These are phyloP conservation scores for Lanius collurio DNA, from an alignment of 2,113 vertebrate genomes.

Conservation along the genomic window DNA sequence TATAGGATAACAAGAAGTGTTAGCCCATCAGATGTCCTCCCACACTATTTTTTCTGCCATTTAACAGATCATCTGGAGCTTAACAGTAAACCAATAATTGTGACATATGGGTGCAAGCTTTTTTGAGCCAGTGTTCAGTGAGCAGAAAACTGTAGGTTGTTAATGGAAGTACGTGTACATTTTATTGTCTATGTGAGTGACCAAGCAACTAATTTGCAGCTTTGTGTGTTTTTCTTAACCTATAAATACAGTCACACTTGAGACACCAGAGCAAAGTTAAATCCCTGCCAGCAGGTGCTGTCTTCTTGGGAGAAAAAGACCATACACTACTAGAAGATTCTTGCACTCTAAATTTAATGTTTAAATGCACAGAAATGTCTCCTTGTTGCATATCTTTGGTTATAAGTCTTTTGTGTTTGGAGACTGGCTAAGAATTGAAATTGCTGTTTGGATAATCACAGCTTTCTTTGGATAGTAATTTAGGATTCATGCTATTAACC, in stretches of 20 bases:
- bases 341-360: constrained; percentile 19
- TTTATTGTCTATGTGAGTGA: constrained; percentile 26
- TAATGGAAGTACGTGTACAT: neutral
- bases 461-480: constrained; percentile 11
- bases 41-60: neutral
- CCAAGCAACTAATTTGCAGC: constrained; percentile 44
- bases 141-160: neutral
- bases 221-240: constrained; percentile 42
- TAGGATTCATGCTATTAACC: constrained; percentile 46
- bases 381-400: neutral
- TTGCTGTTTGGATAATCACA: constrained; percentile 21
- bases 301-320: neutral
- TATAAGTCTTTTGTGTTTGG: constrained; percentile 47
- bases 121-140: neutral
- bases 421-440: constrained; percentile 26
- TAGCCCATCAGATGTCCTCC: constrained; percentile 1
- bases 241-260: neutral
- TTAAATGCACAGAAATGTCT: constrained; percentile 32
- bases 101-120: constrained; percentile 45
- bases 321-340: neutral
- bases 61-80: constrained; percentile 28
- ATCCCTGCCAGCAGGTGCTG: constrained; percentile 6
- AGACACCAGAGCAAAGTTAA: constrained; percentile 7
- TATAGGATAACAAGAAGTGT: neutral
- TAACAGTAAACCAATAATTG: constrained; percentile 22